Base-by-base conservation (phyloP, 2,888 invertebrate genomes). In the Silvanus unidentatus region DNA sequence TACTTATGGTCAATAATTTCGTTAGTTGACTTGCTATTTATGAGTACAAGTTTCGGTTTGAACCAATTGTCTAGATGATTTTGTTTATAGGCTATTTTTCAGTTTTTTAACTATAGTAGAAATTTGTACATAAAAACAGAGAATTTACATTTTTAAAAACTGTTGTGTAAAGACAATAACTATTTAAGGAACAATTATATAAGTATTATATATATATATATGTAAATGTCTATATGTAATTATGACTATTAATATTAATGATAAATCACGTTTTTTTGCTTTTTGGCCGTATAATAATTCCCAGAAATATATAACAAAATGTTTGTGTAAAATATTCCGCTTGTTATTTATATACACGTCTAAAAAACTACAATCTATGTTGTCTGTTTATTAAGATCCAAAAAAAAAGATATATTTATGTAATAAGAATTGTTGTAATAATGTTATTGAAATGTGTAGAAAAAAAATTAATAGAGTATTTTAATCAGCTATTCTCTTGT, bases 91-190 rank as follows among this genome's bases (percentile, higher is more conserved):
- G 40, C 36, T 32, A 12, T 32, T 44, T 29, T 37, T 10, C 40
- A 38, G 42, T 47, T 44, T 42, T 44, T 49, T 40, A 36, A 43
- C 44, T 22, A 34, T 43, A 27, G 12, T n/a, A 11, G 9, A 34
- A 30, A 41, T n/a, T 13, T 39, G 29, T 27, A 14, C 13, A 38
- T n/a, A n/a, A n/a, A n/a, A 8, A 22, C 22, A 22, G 8, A 22
- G 8, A 22, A 22, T 22, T 22, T 22, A 22, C 3, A 5, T 5
- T 32, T 8, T 32, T 54, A 49, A 53, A 56, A 47, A 70, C 70
- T 72, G 72, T 71, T 72, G 72, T 72, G 71, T 71, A 71, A 66
- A 66, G 71, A 71, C 71, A 71, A 72, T 72, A 72, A 72, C 61
- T 71, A 71, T 65, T 64, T 69, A 68, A 68, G 68, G 65, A 59